These are phyloP conservation scores for Myotis brandtii DNA, from an alignment of 2,113 vertebrate species.

Conservation along the genomic window DNA sequence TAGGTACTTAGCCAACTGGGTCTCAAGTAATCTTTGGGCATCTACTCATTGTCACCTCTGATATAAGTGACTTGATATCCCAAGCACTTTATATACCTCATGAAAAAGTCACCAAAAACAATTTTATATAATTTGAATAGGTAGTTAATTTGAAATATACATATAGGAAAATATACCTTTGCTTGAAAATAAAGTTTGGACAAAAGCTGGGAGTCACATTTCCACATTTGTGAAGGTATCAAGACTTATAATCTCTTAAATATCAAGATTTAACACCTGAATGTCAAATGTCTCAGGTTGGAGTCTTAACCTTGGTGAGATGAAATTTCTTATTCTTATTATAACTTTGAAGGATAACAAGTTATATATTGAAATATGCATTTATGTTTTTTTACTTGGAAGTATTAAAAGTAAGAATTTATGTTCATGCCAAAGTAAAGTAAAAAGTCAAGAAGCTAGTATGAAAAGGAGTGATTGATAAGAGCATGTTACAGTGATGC, in stretches of 20 bases:
- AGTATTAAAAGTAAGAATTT: constrained; percentile 36
- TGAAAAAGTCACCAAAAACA: neutral
- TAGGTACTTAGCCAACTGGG: neutral
- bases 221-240: constrained; percentile 50
- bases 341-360: neutral
- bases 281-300: constrained; percentile 63
- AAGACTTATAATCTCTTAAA: constrained; percentile 58
- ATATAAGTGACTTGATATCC: neutral
- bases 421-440: neutral
- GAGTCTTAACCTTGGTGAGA: neutral
- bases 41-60: neutral
- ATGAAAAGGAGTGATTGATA: neutral
- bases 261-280: constrained; percentile 57
- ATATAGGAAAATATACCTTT: neutral
- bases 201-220: constrained; percentile 45
- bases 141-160: neutral
- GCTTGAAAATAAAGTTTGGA: neutral
- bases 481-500: neutral
- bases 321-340: constrained; percentile 62
- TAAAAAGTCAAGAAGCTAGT: neutral
- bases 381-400: neutral
- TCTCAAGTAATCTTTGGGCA: neutral
- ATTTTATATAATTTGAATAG: neutral
- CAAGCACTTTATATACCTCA: neutral
- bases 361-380: neutral